Percentiles rank a stretch among this genome's conserved stretches.
Evolutionary conservation across 2,797 vertebrate genomes (phyloP).

Genomic region (Champsocephalus gunnari): DNA sequence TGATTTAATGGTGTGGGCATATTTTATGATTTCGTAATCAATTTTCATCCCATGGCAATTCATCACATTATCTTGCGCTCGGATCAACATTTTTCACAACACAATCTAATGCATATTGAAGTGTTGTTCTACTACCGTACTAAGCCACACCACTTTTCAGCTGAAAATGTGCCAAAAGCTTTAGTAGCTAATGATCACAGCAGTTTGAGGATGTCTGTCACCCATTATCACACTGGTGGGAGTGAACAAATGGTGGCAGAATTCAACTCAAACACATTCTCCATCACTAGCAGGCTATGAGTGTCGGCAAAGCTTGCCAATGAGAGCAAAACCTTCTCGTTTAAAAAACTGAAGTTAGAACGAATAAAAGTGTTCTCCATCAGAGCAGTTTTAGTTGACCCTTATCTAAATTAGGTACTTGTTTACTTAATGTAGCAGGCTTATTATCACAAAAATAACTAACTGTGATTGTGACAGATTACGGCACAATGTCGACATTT

Average conservation of each 20-base stretch:
- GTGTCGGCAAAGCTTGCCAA: slow-evolving; percentile 22
- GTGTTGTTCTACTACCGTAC: background rate
- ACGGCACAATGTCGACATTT: background rate
- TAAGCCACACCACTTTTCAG: slow-evolving; percentile 21
- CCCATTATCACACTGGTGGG: slow-evolving; percentile 51
- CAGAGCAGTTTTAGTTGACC: background rate
- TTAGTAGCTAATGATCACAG: slow-evolving; percentile 56
- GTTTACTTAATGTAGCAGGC: background rate
- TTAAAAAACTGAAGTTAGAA: background rate
- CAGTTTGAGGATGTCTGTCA: slow-evolving; percentile 56
- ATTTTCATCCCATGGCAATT: background rate
- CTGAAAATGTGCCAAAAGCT: slow-evolving; percentile 52
- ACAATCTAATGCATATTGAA: background rate
- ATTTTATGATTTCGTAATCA: background rate
- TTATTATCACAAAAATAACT: no score
- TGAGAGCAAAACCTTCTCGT: slow-evolving; percentile 13
- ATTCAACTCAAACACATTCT: slow-evolving; percentile 39
- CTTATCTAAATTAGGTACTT: background rate
- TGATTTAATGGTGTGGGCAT: background rate
- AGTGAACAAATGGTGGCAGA: slow-evolving; percentile 52
- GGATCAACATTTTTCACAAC: slow-evolving; percentile 14
- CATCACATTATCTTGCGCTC: slow-evolving; percentile 5
- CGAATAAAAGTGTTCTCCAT: background rate
- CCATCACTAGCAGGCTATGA: slow-evolving; percentile 36
- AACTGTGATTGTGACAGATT: background rate